A percentile compares a stretch with the other conserved stretches of the same genome.
These are phyloP conservation scores for Albula goreensis DNA, from an alignment of 2,113 vertebrate genomes.

Conservation along the genomic window DNA sequence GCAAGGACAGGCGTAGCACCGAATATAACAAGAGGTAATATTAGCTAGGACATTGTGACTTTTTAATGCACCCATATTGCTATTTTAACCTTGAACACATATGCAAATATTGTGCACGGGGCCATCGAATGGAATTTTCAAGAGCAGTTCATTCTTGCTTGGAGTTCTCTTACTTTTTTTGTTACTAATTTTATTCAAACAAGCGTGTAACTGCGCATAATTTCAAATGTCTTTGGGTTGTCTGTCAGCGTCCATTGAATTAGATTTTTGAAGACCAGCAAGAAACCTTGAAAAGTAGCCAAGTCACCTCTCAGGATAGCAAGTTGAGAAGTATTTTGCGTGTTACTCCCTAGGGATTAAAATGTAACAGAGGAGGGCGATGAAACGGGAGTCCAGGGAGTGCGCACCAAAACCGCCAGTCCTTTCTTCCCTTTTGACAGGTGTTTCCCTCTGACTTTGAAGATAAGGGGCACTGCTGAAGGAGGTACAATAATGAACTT, in stretches of 20 bases:
- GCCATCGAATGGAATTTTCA: not conserved
- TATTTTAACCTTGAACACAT: too few relatives aligned
- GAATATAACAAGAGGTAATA: not conserved
- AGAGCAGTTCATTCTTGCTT: not conserved
- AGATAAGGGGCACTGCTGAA: conserved; percentile 9
- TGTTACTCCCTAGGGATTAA: not conserved
- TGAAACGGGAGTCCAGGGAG: not conserved
- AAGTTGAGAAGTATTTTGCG: not conserved
- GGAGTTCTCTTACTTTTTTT: not conserved
- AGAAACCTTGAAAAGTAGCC: not conserved
- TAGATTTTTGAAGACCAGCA: not conserved
- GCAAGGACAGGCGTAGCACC: too few relatives aligned
- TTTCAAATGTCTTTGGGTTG: not conserved
- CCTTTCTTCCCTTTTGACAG: not conserved
- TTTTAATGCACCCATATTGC: too few relatives aligned
- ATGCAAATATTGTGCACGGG: not conserved
- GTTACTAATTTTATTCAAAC: not conserved
- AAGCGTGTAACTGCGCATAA: not conserved
- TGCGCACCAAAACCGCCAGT: not conserved
- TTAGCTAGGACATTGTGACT: not conserved
- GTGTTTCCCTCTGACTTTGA: conserved; percentile 9
- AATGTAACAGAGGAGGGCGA: not conserved
- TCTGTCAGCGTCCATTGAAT: not conserved
- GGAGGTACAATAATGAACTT: conserved; percentile 15
- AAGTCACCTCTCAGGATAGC: too few relatives aligned